Evolutionary conservation across 2,113 vertebrate species (phyloP).

Genomic region (Chaetorhynchus papuensis): DNA sequence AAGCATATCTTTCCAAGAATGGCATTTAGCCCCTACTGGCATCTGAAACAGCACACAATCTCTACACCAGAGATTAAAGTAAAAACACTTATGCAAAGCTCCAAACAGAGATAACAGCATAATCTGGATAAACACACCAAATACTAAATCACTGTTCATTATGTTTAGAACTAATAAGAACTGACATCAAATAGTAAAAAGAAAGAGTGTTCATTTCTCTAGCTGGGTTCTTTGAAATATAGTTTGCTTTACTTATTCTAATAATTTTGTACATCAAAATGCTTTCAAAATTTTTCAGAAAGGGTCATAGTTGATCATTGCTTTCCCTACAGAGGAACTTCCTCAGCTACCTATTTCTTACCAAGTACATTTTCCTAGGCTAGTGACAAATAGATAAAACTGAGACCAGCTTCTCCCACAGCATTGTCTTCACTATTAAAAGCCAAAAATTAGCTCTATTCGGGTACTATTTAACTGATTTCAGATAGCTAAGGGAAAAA

Average conservation of each 20-base stretch:
- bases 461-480: neutral
- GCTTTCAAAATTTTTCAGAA: neutral
- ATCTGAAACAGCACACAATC: neutral
- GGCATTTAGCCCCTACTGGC: neutral
- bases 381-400: neutral
- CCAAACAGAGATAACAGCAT: neutral
- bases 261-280: neutral
- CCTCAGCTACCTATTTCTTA: neutral
- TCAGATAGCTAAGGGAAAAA: neutral
- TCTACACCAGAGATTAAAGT: neutral
- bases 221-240: neutral
- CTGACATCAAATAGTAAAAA: neutral
- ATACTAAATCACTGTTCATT: neutral
- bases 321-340: neutral
- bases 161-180: neutral
- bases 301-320: neutral
- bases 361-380: neutral
- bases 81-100: neutral
- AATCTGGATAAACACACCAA: neutral
- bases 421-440: neutral
- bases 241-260: neutral
- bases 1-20: constrained; percentile 29
- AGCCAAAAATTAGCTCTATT: neutral
- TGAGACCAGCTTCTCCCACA: neutral
- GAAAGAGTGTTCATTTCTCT: neutral